These are phyloP conservation scores for Todus mexicanus DNA, from an alignment of 2,797 vertebrate species.

Conservation along the genomic window DNA sequence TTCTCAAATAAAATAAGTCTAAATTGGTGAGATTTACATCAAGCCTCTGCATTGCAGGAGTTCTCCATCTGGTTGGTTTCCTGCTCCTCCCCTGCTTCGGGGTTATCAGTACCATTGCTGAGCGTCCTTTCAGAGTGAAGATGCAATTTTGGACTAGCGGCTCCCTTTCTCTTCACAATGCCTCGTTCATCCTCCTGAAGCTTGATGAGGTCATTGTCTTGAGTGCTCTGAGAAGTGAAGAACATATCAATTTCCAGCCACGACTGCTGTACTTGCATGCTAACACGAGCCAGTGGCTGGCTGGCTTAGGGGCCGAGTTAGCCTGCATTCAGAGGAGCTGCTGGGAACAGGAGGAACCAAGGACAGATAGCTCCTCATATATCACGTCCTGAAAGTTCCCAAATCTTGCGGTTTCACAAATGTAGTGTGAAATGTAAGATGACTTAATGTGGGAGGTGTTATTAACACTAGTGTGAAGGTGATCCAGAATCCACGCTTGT, in stretches of 20 bases:
- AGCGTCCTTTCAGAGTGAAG: neutral
- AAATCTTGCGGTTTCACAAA: neutral
- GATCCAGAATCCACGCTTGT: neutral
- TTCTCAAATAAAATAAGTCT: neutral
- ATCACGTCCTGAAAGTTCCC: neutral
- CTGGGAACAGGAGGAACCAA: neutral
- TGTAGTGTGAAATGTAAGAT: neutral
- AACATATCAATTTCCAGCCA: neutral
- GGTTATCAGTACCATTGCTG: neutral
- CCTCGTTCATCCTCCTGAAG: neutral
- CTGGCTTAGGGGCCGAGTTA: neutral
- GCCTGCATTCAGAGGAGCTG: rapidly evolving
- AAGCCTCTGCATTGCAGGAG: neutral
- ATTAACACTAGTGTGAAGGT: neutral
- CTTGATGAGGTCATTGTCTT: slow-evolving; percentile 11
- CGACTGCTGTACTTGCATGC: neutral
- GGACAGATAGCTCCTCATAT: neutral
- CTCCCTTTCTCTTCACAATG: neutral
- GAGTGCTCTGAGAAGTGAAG: neutral
- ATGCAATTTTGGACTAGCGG: neutral
- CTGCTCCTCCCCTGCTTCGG: neutral
- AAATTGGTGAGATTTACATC: neutral
- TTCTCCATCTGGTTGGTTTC: neutral
- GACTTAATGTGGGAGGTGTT: neutral
- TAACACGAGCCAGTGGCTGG: neutral